Base-by-base conservation (phyloP, 1,140 invertebrate species). In the Pogonomyrmex barbatus region DNA sequence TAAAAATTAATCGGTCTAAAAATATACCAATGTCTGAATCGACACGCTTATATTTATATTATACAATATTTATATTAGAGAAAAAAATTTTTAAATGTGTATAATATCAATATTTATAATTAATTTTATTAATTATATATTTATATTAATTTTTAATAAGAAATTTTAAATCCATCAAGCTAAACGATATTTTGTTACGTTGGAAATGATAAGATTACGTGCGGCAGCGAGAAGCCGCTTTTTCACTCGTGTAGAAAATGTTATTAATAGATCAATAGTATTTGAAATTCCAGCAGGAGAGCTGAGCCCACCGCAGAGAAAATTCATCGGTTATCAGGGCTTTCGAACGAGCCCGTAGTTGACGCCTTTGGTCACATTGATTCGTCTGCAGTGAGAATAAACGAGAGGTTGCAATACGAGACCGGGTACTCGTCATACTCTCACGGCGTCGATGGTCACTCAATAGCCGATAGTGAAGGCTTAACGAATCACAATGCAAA, bases 401-500 rank as follows among this genome's bases (percentile, higher is more conserved):
- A 83, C 79, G 60, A 70, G 52, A 85, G 67, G 58, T 65, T 86
- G 52, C 45, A 76, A 62, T 39, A 86, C 50, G 83, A 79, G 63
- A 71, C 77, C 87, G 77, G 77, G 70, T 63, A 78, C 84, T 86
- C 77, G 88, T 89, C 88, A 89, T 89, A 89, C 83, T 89, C 88
- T 89, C 88, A 89, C 88, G 89, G 86, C 75, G 88, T 85, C 81
- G 85, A 90, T 79, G 89, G 88, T 82, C 85, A 81, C 77, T 86
- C 85, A 81, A 90, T 85, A 67, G 88, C 58, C 85, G 81, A 87
- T 75, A 83, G 79, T 83, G 71, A 70, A 78, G 77, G 73, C 60
- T 90, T 90, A 90, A 90, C 89, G 89, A 88, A 90, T 87, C 79
- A 76, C 87, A 78, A 91, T 91, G 90, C 87, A 90, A 91, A 91